These are phyloP conservation scores for Procavia capensis DNA, from an alignment of 2,113 vertebrate genomes.

Conservation along the genomic window DNA sequence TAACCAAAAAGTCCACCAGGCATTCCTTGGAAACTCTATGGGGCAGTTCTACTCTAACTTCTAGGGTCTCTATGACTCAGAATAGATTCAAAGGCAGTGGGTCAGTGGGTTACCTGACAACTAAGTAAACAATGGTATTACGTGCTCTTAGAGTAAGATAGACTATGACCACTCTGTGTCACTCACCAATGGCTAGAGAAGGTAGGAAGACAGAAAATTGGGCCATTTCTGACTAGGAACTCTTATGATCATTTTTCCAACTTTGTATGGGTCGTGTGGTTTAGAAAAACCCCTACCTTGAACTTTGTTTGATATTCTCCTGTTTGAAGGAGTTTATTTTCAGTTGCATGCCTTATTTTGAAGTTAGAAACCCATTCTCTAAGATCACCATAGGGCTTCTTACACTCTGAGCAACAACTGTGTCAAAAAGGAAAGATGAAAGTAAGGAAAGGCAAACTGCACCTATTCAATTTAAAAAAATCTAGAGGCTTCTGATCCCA, in stretches of 20 bases:
- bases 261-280: background rate
- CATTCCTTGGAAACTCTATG: too few relatives aligned
- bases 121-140: background rate
- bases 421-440: constrained; percentile 52
- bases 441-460: background rate
- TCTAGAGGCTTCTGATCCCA: background rate
- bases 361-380: background rate
- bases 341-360: background rate
- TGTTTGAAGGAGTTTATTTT: background rate
- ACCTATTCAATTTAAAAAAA: background rate
- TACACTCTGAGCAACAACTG: background rate
- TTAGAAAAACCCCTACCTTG: background rate
- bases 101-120: background rate
- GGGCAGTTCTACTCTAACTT: too few relatives aligned
- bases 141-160: background rate
- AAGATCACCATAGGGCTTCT: background rate
- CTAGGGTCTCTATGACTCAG: too few relatives aligned
- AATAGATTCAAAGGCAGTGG: too few relatives aligned
- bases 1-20: too few relatives aligned
- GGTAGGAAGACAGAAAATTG: background rate
- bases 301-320: constrained; percentile 34
- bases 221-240: constrained; percentile 25
- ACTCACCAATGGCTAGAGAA: background rate
- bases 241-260: background rate
- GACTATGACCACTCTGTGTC: background rate